A percentile compares a stretch with the other conserved stretches of the same genome.
These are phyloP conservation scores for Parthenolecanium corni DNA, from an alignment of 2,888 invertebrate genomes.

Conservation along the genomic window DNA sequence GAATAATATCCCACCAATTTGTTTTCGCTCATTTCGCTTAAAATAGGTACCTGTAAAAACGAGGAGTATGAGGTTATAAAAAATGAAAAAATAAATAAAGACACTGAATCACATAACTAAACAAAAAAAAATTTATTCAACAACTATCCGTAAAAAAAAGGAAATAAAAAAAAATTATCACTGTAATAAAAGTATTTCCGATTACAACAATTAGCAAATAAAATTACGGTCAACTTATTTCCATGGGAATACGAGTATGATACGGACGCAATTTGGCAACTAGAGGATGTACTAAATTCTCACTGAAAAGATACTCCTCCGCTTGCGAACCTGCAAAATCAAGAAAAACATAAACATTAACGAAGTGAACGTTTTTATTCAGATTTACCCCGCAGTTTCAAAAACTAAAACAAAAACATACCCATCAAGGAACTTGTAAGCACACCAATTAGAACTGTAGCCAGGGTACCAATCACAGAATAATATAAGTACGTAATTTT, in stretches of 20 bases:
- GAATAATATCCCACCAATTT: too few species aligned
- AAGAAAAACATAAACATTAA: not conserved
- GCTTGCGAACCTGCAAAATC: not conserved
- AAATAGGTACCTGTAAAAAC: too few species aligned
- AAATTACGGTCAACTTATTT: not conserved
- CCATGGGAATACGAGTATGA: not conserved
- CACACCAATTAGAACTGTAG: conserved; percentile 55
- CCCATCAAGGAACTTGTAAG: conserved; percentile 40
- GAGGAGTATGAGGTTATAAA: too few species aligned
- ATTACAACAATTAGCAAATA: not conserved
- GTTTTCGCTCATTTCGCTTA: too few species aligned
- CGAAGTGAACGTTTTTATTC: not conserved
- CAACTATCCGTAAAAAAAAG: too few species aligned
- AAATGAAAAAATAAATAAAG: too few species aligned
- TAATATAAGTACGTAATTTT: conserved; percentile 80
- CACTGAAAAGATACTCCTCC: conserved; percentile 49
- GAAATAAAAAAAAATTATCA: not conserved
- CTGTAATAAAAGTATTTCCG: not conserved
- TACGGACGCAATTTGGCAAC: conserved; percentile 47
- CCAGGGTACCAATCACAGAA: conserved; percentile 62
- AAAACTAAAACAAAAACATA: conserved; percentile 30
- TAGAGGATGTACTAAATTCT: conserved; percentile 53
- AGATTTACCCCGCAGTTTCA: too few species aligned
- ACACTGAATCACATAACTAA: too few species aligned
- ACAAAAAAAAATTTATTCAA: too few species aligned